Evolutionary conservation across 2,888 invertebrate genomes (phyloP), one percentile per base, ranked within the genome.

Genomic region (Eilema depressum): DNA sequence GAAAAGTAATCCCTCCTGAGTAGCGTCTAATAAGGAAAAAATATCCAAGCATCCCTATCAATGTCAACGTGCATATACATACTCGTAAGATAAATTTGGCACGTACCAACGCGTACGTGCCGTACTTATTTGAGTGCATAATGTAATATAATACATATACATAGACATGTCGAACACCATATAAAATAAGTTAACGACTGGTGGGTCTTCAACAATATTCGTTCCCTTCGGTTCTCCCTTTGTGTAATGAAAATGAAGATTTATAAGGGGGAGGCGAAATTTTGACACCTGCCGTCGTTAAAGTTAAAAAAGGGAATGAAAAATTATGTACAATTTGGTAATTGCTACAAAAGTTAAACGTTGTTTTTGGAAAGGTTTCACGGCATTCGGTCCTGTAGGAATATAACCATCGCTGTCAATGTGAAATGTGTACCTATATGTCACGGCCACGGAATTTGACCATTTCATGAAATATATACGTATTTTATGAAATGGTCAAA

Each of bases 171-270:
- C 74, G 72, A 80, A 80, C 73, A 69, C 63, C 71, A 28, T 75
- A 80, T 74, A 79, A 84, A 80, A 77, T 75, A 83, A 81, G 81
- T 77, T 77, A 80, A 82, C 80, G 74, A 77, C 75, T 76, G 73
- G 73, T 75, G 79, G 73, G 77, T 80, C 77, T 76, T 74, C 75
- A 71, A 79, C 78, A 82, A 82, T 82, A 80, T 80, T 75, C 69
- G 71, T 70, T 71, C 73, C 76, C 77, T 75, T 76, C 69, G 62
- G 57, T 76, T 73, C 73, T 75, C 70, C 73, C 79, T 77, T 76
- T 77, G 75, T 76, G 74, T 77, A 83, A 82, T 81, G 79, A 82
- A 83, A 85, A 82, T 84, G 81, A 80, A 84, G 81, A 84, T 83
- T 80, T 84, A 85, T 82, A 73, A 73, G 73, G n/a, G 71, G 78